Base-by-base conservation (phyloP, 2,888 invertebrate genomes). In the Phania funesta region DNA sequence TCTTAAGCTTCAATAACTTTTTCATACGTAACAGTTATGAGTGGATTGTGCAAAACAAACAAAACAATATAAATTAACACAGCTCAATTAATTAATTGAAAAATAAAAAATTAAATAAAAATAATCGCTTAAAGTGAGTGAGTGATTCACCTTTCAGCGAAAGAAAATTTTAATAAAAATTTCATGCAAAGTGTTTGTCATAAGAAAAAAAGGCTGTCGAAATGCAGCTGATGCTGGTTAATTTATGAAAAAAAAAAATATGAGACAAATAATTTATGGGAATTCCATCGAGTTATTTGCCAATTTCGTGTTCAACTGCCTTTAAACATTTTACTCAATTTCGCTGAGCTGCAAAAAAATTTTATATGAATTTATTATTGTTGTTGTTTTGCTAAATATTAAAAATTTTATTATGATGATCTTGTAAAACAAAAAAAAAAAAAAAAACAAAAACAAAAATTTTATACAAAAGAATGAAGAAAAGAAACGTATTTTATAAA, bases 401-500 rank as follows among this genome's bases (percentile, higher is more conserved):
- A 54, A 46, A 38, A 54, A 20, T 64, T n/a, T 46, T 13, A 20
- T 80, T 65, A 60, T 74, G 80, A 80, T 83, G 80, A 80, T 80
- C 52, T 80, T 83, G 76, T 77, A 76, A 83, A 80, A 48, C 8
- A 56, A 18, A 44, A 71, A 0, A 77, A 70, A 80, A 48, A 11
- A 56, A 18, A 44, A 71, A 0, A 77, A 70, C 13, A 76, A 79
- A 46, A 38, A 74, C 50, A 67, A 58, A 20, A 64, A 18, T 50
- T 41, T 75, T 32, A 54, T 70, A 20, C 50, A 71, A 68, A 71
- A 80, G 16, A 54, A 7, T 16, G 26, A 26, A 6, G 6, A 26
- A 26, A 26, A 3, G 26, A 11, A 26, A 64, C n/a, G n/a, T n/a
- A n/a, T n/a, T n/a, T n/a, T n/a, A n/a, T n/a, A 82, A 86, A 87